A percentile compares a stretch with the other conserved stretches of the same genome.
Conservation (phyloP, 2,888 invertebrate genomes). For the Rotaria macrura region DNA sequence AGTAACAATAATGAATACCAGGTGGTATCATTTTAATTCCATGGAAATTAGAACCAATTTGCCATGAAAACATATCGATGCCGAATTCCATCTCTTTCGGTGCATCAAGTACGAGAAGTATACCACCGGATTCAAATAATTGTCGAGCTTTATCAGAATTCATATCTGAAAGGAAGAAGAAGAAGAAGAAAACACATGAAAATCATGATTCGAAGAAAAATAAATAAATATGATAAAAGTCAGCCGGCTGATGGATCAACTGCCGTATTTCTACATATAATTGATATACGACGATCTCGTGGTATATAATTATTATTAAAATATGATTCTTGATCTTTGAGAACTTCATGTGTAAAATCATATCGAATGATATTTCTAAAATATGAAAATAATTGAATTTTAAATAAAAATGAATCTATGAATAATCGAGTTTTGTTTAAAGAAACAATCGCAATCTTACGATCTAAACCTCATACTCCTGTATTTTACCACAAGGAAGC, state of each 20-base stretch:
- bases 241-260: neutral
- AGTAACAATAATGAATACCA: constrained; percentile 83
- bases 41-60: constrained; percentile 75
- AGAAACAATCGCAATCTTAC: too few species aligned
- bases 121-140: constrained; percentile 31
- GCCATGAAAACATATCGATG: constrained; percentile 82
- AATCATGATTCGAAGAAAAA: neutral
- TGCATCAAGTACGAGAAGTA: constrained; percentile 23
- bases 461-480: too few species aligned
- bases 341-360: constrained; percentile 79
- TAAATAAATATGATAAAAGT: neutral
- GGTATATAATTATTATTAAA: constrained; percentile 58
- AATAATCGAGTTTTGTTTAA: too few species aligned
- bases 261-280: constrained; percentile 61
- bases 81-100: constrained; percentile 75
- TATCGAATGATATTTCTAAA: constrained; percentile 67
- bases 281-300: constrained; percentile 65
- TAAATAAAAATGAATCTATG: too few species aligned
- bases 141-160: constrained; percentile 25
- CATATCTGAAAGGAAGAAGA: neutral
- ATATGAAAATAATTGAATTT: neutral
- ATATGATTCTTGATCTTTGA: constrained; percentile 59
- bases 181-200: neutral
- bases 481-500: too few species aligned
- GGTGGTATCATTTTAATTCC: constrained; percentile 98